Base-by-base conservation (phyloP, 2,797 vertebrate genomes). In the Myioborus melanocephalus region DNA sequence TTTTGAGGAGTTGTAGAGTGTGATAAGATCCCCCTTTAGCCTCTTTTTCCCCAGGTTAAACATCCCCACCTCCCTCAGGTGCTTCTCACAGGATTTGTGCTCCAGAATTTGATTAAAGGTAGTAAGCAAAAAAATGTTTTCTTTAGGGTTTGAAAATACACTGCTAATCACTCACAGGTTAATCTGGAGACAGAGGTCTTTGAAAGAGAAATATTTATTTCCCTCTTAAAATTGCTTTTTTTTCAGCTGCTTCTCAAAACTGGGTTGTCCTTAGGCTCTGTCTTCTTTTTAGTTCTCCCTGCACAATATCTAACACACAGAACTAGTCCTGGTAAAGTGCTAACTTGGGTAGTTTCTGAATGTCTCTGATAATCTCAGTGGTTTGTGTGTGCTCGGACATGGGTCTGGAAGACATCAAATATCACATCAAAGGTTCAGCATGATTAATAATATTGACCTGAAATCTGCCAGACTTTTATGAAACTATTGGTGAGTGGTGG, bases 161-260 rank as follows among this genome's bases (percentile, higher is more conserved):
- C 22, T 52, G 14, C 11, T 53, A 19, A 46, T 65, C 28, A 23
- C 10, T 6, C 0, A 0, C 1, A 0, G 8, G 19, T 13, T 41
- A 13, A 50, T 86, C 24, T 49, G 28, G 17, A 73, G 34, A 68
- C 41, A 68, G 24, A 81, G 20, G 10, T 14, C 26, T 64, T 91
- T 86, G 64, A 78, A 75, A 71, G 32, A 56, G 5, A 46, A 77
- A 7, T 35, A 7, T 22, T 65, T 66, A n/a, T 71, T 77, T 37
- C 5, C 8, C 3, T 68, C 34, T 82, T 81, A 22, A 78, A 89
- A 52, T 37, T 30, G 2, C 32, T 89, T 60, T 46, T 46, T 87
- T 13, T 64, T 55, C 23, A 60, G 9, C 28, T 80, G 5, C 61
- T 83, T 63, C 41, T 90, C 69, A 59, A 83, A 79, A 59, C 26